Evolutionary conservation across 2,113 vertebrate genomes (phyloP), one percentile per base, ranked within the genome.

Genomic region (Speoplatyrhinus poulsoni): DNA sequence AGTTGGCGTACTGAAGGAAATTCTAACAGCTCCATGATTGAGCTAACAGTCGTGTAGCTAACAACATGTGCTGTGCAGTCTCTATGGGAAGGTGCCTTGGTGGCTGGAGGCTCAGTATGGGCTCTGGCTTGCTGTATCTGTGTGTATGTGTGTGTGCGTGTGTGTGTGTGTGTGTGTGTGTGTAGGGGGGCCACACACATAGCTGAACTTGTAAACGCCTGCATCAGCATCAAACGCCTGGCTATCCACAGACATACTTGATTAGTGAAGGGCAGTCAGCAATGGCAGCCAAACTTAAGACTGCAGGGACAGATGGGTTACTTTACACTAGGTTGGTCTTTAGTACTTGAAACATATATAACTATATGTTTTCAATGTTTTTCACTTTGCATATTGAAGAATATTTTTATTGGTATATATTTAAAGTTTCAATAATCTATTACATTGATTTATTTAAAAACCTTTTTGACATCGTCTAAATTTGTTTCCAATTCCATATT

Each of bases 131-230:
- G 77, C 26, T 46, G 46, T 46, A 46, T 46, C 41, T 62, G 60
- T 62, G 61, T 62, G 61, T 60, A 2, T 60, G 59, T 60, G 59
- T 69, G 67, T 61, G 61, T 61, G 53, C 48, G 50, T 63, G 64
- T 55, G 67, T 61, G 61, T 61, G 53, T 55, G 50, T 63, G 64
- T 55, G 49, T 78, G 62, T 3, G 64, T 80, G 72, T 67, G 68
- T 60, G 69, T 69, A 56, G 63, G 67, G 62, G 17, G 87, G 80
- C 89, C 90, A 89, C 90, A 92, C 89, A 92, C 82, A 77, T 75
- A 79, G 86, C 79, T 69, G 71, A 82, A 76, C 82, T 79, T 86
- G 75, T 87, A 81, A 83, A 86, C 68, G 82, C 76, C 81, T 81
- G 70, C 65, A 68, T 86, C 72, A 65, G 76, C 85, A 89, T 89